Evolutionary conservation across 2,113 vertebrate genomes (phyloP).

Genomic region (Taurulus bubalis): DNA sequence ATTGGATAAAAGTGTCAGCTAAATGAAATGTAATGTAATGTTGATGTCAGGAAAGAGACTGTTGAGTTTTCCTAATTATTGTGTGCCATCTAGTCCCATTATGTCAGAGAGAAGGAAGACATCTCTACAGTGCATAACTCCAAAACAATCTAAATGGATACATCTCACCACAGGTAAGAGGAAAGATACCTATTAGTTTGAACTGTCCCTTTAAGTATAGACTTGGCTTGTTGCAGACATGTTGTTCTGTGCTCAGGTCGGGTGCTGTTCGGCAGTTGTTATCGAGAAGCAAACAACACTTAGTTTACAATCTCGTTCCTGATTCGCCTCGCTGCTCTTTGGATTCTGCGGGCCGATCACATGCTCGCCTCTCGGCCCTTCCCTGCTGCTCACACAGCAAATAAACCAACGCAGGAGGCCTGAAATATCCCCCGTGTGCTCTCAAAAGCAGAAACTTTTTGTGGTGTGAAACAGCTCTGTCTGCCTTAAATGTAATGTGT

Average conservation of each 20-base stretch:
- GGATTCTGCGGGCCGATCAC: slow-evolving; percentile 25
- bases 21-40: no score
- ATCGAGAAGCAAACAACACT: background rate
- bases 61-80: no score
- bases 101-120: background rate
- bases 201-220: background rate
- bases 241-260: no score
- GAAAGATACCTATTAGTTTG: background rate
- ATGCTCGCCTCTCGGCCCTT: slow-evolving; percentile 13
- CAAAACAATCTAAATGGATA: background rate
- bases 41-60: no score
- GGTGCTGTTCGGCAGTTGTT: background rate
- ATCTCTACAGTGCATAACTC: background rate
- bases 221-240: background rate
- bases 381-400: slow-evolving; percentile 2
- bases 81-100: no score
- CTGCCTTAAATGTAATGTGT: background rate
- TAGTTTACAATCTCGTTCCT: background rate
- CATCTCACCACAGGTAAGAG: background rate
- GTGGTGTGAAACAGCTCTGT: background rate
- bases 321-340: slow-evolving; percentile 18
- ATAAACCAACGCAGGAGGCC: slow-evolving; percentile 12
- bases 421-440: slow-evolving; percentile 7
- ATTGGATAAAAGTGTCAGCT: no score
- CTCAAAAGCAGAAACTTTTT: background rate